Base-by-base conservation (phyloP, 1,140 invertebrate species). In the Magallana ariakensis region DNA sequence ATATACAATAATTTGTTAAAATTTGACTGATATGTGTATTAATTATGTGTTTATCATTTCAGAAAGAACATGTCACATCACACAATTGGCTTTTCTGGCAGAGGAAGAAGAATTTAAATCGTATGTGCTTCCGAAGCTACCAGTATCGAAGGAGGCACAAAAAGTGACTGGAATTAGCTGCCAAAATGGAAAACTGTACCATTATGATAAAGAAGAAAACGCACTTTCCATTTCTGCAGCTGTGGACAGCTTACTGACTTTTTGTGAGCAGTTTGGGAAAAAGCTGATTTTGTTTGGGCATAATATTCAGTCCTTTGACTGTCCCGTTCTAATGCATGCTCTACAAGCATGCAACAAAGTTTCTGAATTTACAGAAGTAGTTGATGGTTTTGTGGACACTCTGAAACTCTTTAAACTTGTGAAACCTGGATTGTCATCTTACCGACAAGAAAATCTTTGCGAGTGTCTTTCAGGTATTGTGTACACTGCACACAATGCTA, bases 11-110 rank as follows among this genome's bases (percentile, higher is more conserved):
- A 7, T 60, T 60, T 11, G 10, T 60, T 15, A 15, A n/a, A 60
- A 15, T 60, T 60, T 33, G 33, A 33, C 33, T 33, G 33, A 33
- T 33, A 33, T 33, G 5, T 33, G 33, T 33, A 33, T 33, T 60
- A n/a, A 11, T 60, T 60, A 15, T 60, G n/a, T n/a, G n/a, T 60
- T 60, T 60, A 60, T 15, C 11, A 60, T 60, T 60, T 60, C 10
- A 60, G 57, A 60, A 15, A 60, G 57, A 60, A 60, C 57, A 60
- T 60, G 57, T 60, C 57, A 60, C 57, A 60, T 60, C n/a, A 60
- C 10, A 15, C 57, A 60, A n/a, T 33, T 60, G 57, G 57, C 57
- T 15, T 60, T 60, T 60, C 57, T 60, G 57, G 57, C 13, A 60
- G 57, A 60, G 57, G 57, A 60, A 60, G 57, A 60, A 60, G n/a